phyloP scores from a whole-genome alignment of 2,113 vertebrate species.

The Pantherophis guttatus region DNA sequence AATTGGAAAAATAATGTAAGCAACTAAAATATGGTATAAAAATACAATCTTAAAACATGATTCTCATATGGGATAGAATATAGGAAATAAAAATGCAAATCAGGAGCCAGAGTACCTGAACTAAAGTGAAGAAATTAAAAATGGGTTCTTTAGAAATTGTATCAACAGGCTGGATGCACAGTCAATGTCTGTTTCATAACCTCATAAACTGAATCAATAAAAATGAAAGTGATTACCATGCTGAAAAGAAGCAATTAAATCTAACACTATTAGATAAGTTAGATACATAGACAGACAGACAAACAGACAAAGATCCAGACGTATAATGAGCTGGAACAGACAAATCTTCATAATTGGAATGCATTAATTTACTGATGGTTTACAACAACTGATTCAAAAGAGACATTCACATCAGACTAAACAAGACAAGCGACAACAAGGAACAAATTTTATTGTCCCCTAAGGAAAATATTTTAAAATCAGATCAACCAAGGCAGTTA shows the following conservation, averaged over 20 bases:
- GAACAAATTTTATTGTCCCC: slow-evolving; percentile 12
- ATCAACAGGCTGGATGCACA: background rate
- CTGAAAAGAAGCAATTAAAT: background rate
- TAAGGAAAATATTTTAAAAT: background rate
- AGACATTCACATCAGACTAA: slow-evolving; percentile 17
- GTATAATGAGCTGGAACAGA: slow-evolving; percentile 27
- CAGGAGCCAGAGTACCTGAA: background rate
- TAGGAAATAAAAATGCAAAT: background rate
- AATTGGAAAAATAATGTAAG: background rate
- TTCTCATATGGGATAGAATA: background rate
- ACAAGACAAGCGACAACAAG: background rate
- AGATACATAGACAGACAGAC: background rate
- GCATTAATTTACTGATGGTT: slow-evolving; percentile 25
- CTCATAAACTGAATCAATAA: background rate
- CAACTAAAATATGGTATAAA: background rate
- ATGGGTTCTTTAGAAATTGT: background rate
- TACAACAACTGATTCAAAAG: background rate
- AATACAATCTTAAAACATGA: background rate
- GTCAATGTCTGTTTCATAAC: background rate
- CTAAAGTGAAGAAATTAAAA: background rate
- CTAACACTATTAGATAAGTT: background rate
- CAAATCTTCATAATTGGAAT: slow-evolving; percentile 30
- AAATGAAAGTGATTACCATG: background rate
- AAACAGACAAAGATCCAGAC: background rate
- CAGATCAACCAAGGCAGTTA: background rate